Percentiles rank a stretch among this genome's conserved stretches.
These are phyloP conservation scores for Chironomus tepperi DNA, from an alignment of 1,140 invertebrate species.

Conservation along the genomic window DNA sequence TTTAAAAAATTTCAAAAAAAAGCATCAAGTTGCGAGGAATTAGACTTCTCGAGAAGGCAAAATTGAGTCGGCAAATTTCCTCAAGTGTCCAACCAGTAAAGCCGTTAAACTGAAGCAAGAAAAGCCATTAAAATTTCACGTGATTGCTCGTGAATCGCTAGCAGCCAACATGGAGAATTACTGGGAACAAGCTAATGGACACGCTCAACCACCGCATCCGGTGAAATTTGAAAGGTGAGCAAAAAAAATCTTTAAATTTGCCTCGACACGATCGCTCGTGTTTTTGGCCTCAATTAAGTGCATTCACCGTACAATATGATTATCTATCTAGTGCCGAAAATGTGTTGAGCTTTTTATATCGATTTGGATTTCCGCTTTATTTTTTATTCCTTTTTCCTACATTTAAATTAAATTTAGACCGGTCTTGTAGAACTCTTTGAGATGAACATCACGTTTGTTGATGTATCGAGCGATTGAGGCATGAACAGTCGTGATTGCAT, in stretches of 20 bases:
- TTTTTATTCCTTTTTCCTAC: not conserved
- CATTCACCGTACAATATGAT: not conserved
- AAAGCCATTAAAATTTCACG: slow-evolving; percentile 27
- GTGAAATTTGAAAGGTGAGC: slow-evolving; percentile 42
- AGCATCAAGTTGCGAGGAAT: not conserved
- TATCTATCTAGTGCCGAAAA: not conserved
- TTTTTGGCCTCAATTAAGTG: slow-evolving; percentile 18
- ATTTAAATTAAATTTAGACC: too few relatives aligned
- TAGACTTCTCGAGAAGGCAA: too few relatives aligned
- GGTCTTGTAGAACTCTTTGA: too few relatives aligned
- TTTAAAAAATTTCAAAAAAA: not conserved
- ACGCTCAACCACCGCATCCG: slow-evolving; percentile 35
- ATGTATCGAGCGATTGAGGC: too few relatives aligned
- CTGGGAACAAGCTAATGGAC: slow-evolving; percentile 38
- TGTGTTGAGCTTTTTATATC: not conserved
- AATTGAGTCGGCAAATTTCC: not conserved
- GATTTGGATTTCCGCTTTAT: not conserved
- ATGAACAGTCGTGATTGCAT: too few relatives aligned
- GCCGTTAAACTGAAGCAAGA: not conserved
- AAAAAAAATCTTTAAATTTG: slow-evolving; percentile 27
- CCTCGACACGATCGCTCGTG: not conserved
- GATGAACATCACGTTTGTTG: too few relatives aligned
- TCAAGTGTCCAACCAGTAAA: not conserved
- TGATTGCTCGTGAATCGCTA: slow-evolving; percentile 24
- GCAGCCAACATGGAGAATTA: slow-evolving; percentile 36